phyloP scores from a whole-genome alignment of 2,888 invertebrate species.

The Alcis repandata region DNA sequence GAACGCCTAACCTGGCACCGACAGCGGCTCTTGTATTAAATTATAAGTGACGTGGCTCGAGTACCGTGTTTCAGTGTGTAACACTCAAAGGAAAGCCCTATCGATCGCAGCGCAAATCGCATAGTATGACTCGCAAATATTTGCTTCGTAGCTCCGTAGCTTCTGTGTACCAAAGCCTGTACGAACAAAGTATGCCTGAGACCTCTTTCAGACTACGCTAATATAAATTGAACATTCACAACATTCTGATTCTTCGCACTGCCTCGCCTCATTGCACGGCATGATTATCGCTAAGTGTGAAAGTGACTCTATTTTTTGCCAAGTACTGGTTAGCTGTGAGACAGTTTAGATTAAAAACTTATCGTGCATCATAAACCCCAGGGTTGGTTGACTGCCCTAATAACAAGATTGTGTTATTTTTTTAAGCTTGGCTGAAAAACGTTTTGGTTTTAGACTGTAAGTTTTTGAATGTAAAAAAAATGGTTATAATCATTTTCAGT shows the following conservation, averaged over 20 bases:
- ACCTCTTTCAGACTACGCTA: conserved; percentile 8
- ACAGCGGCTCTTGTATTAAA: neutral
- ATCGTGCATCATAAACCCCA: too few species aligned
- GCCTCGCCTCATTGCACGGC: too few species aligned
- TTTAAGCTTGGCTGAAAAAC: too few species aligned
- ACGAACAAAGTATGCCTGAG: conserved; percentile 12
- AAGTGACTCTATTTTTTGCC: too few species aligned
- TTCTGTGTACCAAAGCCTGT: neutral
- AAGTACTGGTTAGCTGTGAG: too few species aligned
- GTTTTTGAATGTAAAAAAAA: too few species aligned
- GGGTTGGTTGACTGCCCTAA: too few species aligned
- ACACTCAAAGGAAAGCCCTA: conserved; percentile 17
- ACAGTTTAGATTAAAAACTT: too few species aligned
- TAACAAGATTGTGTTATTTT: too few species aligned
- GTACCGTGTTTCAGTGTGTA: conserved; percentile 8
- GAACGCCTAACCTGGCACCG: neutral
- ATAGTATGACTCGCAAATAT: conserved; percentile 28
- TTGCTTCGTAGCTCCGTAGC: conserved; percentile 19
- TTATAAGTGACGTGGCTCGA: neutral
- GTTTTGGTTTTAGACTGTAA: too few species aligned
- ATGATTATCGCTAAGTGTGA: too few species aligned
- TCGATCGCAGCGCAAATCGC: conserved; percentile 26
- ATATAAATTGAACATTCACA: neutral
- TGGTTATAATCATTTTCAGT: too few species aligned
- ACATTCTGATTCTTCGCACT: neutral